Conservation (phyloP, 2,797 vertebrate species). For the Liasis olivaceus region DNA sequence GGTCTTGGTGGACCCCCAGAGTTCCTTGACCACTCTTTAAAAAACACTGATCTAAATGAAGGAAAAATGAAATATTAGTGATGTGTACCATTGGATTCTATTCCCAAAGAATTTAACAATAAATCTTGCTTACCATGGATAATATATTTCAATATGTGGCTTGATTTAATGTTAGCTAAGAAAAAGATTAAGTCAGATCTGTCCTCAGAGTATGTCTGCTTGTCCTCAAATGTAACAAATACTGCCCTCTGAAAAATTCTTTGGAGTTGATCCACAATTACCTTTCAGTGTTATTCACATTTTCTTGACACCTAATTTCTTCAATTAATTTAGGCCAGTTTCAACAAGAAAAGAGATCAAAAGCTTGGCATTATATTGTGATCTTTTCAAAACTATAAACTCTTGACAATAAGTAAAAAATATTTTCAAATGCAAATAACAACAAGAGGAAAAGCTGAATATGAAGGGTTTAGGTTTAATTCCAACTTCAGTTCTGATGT, state of each 20-base stretch:
- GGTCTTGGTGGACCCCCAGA: neutral
- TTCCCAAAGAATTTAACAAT: neutral
- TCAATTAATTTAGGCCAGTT: neutral
- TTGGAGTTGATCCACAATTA: neutral
- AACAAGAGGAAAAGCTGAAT: neutral
- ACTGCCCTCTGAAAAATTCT: neutral
- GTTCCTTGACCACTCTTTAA: neutral
- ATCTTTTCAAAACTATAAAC: neutral
- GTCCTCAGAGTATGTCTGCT: fast-evolving
- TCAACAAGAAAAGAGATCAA: neutral
- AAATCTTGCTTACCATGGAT: neutral
- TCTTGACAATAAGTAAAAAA: neutral
- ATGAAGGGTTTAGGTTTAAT: neutral
- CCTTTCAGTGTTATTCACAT: neutral
- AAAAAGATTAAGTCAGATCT: neutral
- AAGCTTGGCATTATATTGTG: neutral
- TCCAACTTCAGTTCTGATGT: neutral
- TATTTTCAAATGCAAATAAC: neutral
- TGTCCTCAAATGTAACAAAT: neutral
- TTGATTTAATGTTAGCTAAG: neutral
- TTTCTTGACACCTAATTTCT: neutral
- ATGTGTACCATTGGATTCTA: neutral
- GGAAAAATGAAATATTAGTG: neutral
- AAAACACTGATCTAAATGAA: neutral
- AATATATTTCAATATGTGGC: neutral